Evolutionary conservation across 2,888 invertebrate genomes (phyloP).

Genomic region (Steromphala cineraria): DNA sequence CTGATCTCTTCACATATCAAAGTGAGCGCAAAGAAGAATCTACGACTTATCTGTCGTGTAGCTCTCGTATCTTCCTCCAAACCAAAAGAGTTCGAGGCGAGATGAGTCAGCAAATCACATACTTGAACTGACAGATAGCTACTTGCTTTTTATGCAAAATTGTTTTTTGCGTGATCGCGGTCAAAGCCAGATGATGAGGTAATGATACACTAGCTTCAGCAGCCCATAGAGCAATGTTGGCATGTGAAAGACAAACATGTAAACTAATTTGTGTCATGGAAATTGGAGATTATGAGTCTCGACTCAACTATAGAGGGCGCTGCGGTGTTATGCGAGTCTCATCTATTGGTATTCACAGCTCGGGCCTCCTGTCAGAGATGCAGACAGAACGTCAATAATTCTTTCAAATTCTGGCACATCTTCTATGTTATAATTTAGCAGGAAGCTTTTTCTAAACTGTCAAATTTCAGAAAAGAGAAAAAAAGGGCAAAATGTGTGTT

Average conservation of each 20-base stretch:
- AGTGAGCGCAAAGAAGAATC: conserved; percentile 1
- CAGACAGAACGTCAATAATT: background rate
- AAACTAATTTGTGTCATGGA: conserved; percentile 17
- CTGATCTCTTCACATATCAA: background rate
- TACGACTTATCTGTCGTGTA: conserved; percentile 11
- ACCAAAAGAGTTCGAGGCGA: background rate
- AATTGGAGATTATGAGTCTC: background rate
- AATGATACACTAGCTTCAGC: background rate
- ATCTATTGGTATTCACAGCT: background rate
- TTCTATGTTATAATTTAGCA: background rate
- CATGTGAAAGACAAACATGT: conserved; percentile 11
- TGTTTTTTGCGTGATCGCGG: background rate
- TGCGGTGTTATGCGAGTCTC: background rate
- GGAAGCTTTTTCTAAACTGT: background rate
- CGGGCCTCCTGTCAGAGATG: background rate
- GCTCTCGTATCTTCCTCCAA: background rate
- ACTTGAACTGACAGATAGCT: background rate
- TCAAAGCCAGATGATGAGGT: background rate
- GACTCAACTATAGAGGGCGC: background rate
- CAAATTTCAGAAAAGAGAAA: background rate
- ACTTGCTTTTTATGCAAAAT: conserved; percentile 5
- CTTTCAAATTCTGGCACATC: background rate
- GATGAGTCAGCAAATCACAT: conserved; percentile 10
- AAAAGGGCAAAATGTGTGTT: no score
- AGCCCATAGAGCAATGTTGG: background rate